Base-by-base conservation (phyloP, 2,113 vertebrate species). In the Fukomys damarensis region DNA sequence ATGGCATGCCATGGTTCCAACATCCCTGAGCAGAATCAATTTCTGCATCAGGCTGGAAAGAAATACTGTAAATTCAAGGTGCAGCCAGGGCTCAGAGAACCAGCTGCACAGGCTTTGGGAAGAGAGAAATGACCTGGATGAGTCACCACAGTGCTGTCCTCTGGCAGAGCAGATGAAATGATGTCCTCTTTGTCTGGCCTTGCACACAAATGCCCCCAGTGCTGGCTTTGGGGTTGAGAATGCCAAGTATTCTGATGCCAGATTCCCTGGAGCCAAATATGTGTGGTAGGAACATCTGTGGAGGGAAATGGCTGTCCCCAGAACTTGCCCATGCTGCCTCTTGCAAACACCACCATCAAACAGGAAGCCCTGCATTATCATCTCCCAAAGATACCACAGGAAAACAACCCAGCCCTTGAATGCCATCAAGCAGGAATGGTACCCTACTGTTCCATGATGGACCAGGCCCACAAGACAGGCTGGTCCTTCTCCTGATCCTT, bases 1-100 rank as follows among this genome's bases (percentile, higher is more conserved):
- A 46, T 70, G 93, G 35, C 84, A 46, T 22, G 19, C 0, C 61
- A 0, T 49, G 84, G 91, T 80, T 96, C 49, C 88, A 95, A 93
- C 59, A 52, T 94, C 83, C 95, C 63, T 89, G 94, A 80, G 91
- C 95, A 84, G 30, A 59, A 95, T 28, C 95, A 89, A 94, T 80
- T 76, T 96, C 96, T 93, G 63, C 61, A 30, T 88, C 58, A 2
- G 35, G 86, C 88, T 88, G 79, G 96, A 83, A 61, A 35, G 76
- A 91, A 91, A 91, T 30, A 35, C 0, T 0, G 24, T 22, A 14
- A n/a, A 35, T 0, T 46, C 16, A n/a, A 65, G 56, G 2, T 2
- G 1, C 7, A 16, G 66, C 32, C 1, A 79, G 30, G 32, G 9
- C 88, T 38, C 41, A 8, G 70, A 9, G 91, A 24, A 59, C 70